Evolutionary conservation across 2,113 vertebrate species (phyloP).

Genomic region (Nicator chloris): DNA sequence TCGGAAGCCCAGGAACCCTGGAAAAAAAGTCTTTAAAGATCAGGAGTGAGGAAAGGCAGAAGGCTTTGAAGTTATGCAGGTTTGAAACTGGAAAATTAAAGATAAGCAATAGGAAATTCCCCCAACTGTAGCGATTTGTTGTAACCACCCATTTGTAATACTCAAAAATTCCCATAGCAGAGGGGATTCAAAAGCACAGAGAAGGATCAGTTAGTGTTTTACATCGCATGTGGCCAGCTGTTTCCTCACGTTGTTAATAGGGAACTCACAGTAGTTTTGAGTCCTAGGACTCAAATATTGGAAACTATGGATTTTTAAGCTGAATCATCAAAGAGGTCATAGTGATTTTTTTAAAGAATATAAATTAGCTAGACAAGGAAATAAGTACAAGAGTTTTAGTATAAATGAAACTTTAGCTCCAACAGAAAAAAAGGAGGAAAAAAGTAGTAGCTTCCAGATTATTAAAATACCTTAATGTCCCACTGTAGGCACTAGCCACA

Average conservation of each 20-base stretch:
- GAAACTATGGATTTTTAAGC: background rate
- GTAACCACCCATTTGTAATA: background rate
- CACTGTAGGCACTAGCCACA: slow-evolving; percentile 94
- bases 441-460: background rate
- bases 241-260: background rate
- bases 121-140: background rate
- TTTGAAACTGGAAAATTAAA: background rate
- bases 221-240: background rate
- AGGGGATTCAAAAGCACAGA: background rate
- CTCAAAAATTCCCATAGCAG: background rate
- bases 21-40: background rate
- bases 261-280: background rate
- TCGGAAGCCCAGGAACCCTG: background rate
- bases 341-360: background rate
- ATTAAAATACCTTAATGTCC: slow-evolving; percentile 88
- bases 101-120: background rate
- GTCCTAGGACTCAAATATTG: background rate
- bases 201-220: background rate
- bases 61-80: background rate
- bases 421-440: background rate
- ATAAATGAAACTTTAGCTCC: background rate
- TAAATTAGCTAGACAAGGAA: background rate
- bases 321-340: background rate
- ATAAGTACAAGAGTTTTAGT: background rate
- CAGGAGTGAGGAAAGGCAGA: background rate